A percentile compares a stretch with the other conserved stretches of the same genome.
Evolutionary conservation across 2,113 vertebrate species (phyloP).

Genomic region (Corythornis vintsioides): DNA sequence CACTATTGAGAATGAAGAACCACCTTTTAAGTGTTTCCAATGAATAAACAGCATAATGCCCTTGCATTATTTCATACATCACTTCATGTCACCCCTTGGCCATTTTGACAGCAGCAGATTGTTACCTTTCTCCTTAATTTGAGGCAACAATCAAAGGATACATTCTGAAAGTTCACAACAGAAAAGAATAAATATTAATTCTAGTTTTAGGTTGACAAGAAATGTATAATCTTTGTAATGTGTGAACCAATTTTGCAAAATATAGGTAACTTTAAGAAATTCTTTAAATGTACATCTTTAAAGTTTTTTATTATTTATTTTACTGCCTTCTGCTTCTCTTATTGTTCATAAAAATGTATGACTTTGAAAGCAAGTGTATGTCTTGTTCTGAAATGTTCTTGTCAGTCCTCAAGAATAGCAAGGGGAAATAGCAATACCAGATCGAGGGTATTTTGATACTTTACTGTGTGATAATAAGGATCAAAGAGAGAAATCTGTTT

Average conservation of each 20-base stretch:
- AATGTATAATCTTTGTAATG: neutral
- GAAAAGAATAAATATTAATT: neutral
- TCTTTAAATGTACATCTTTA: neutral
- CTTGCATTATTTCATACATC: neutral
- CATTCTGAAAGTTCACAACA: neutral
- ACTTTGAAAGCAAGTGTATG: neutral
- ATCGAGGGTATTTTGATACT: neutral
- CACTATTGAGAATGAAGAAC: neutral
- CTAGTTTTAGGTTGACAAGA: neutral
- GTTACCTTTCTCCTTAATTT: neutral
- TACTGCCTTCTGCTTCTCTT: constrained; percentile 8
- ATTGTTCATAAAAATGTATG: neutral
- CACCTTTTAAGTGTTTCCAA: neutral
- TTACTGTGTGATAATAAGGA: neutral
- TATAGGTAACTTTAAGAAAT: neutral
- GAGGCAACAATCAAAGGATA: neutral
- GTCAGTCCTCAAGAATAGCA: neutral
- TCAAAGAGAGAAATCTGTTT: neutral
- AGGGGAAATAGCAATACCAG: neutral
- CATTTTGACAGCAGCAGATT: neutral
- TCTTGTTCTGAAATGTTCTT: neutral
- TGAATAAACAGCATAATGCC: neutral
- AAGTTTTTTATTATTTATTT: neutral
- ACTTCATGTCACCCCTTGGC: accelerated
- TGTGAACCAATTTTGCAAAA: neutral